These are phyloP conservation scores for Heterocephalus glaber DNA, from an alignment of 2,113 vertebrate species.

Conservation along the genomic window DNA sequence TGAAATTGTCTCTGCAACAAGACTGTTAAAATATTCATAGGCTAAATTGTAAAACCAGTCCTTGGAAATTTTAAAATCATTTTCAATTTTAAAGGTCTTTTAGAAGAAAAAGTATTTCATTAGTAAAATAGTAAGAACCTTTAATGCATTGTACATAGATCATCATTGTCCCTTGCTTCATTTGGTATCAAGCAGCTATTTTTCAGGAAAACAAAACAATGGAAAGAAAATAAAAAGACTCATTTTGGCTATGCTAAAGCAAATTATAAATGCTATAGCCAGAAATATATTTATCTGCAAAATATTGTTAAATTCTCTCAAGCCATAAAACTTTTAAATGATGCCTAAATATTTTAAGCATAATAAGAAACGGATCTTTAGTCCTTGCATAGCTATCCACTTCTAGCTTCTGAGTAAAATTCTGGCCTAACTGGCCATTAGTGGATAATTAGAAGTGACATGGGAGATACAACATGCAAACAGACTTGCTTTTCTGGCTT, in stretches of 20 bases:
- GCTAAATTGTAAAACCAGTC: slow-evolving; percentile 38
- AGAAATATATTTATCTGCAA: slow-evolving; percentile 43
- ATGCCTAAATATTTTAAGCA: slow-evolving; percentile 61
- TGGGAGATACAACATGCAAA: slow-evolving; percentile 39
- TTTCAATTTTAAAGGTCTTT: slow-evolving; percentile 55
- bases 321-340: slow-evolving; percentile 33
- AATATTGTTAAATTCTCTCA: slow-evolving; percentile 27
- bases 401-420: slow-evolving; percentile 39
- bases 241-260: not conserved
- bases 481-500: slow-evolving; percentile 55
- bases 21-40: slow-evolving; percentile 42
- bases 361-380: slow-evolving; percentile 20
- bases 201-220: slow-evolving; percentile 39
- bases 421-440: slow-evolving; percentile 38
- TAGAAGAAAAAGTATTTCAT: slow-evolving; percentile 35
- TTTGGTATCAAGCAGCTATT: not conserved
- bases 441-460: slow-evolving; percentile 63
- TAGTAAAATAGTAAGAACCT: slow-evolving; percentile 40
- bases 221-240: not conserved
- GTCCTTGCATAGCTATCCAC: not conserved
- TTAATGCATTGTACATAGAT: not conserved
- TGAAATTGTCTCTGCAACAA: slow-evolving; percentile 44
- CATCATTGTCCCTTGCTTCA: not conserved
- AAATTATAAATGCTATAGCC: not conserved
- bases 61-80: slow-evolving; percentile 46